Evolutionary conservation across 2,888 invertebrate species (phyloP), one percentile per base, ranked within the genome.

Genomic region (Netelia virgata): DNA sequence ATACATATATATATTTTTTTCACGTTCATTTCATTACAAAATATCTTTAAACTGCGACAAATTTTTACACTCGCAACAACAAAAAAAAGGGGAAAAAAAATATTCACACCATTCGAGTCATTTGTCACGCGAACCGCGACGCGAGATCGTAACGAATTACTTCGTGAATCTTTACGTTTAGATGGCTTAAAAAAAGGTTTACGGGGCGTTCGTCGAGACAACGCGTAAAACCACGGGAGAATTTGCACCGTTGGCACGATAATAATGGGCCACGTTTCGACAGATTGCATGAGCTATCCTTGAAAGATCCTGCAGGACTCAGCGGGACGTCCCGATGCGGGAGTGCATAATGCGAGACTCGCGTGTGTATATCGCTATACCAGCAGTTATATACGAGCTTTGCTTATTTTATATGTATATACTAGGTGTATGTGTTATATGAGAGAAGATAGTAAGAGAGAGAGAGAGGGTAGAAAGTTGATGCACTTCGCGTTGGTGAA

Each of bases 251-350:
- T 73, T 70, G 53, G 72, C 80, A 86, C 53, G 63, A 77, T 82
- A 84, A 87, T 87, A 87, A 88, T 86, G 84, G 87, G 85, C 87
- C 82, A 79, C 84, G 87, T 88, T 88, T 86, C 85, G 87, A 86
- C 85, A 86, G 87, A 88, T 87, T 85, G 83, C 87, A 83, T 82
- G 87, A 84, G 87, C 85, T 80, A 86, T 85, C 86, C 80, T 36
- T 73, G 85, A 78, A 77, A 86, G 69, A 85, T 83, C 84, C 57
- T 59, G 84, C 36, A 68, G 55, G 78, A 80, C 86, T 73, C 89
- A 88, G 87, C 88, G 86, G 89, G 90, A 81, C 83, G 88, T 87
- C 88, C 86, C 85, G 87, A 84, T 84, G 88, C 88, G 85, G 87
- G 85, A 85, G 85, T 77, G 78, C 64, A 53, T 69, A 36, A 74